Evolutionary conservation across 2,797 vertebrate genomes (phyloP).

Genomic region (Anniella stebbinsi): DNA sequence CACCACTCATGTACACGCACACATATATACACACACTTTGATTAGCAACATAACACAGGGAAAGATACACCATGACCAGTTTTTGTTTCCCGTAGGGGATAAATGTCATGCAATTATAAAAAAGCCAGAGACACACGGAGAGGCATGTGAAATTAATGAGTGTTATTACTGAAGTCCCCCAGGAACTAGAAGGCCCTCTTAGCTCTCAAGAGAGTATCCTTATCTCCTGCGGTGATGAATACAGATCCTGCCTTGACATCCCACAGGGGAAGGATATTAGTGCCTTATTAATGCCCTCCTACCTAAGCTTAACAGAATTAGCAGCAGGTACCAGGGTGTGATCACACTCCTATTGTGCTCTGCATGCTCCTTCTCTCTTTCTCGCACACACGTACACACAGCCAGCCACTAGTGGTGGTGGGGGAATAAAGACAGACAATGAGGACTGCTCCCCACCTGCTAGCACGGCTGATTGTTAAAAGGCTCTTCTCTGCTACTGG

Average conservation of each 20-base stretch:
- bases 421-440: background rate
- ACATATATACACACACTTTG: background rate
- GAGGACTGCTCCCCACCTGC: background rate
- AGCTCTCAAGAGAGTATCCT: background rate
- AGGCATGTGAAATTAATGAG: constrained; percentile 14
- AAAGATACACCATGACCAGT: background rate
- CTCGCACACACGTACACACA: background rate
- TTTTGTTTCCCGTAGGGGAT: background rate
- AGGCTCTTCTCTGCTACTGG: background rate
- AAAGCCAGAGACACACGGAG: background rate
- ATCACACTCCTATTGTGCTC: background rate
- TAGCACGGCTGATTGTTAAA: background rate
- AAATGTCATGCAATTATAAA: background rate
- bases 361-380: background rate
- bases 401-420: background rate
- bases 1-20: background rate
- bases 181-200: background rate
- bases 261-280: constrained; percentile 19
- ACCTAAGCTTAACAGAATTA: constrained; percentile 21
- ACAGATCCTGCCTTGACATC: background rate
- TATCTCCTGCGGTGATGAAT: background rate
- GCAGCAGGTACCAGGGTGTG: background rate
- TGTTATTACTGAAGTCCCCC: background rate
- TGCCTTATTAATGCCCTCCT: constrained; percentile 17
- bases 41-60: background rate